Evolutionary conservation across 2,797 vertebrate species (phyloP), one percentile per base, ranked within the genome.

Genomic region (Odontamblyopus lacepedii): DNA sequence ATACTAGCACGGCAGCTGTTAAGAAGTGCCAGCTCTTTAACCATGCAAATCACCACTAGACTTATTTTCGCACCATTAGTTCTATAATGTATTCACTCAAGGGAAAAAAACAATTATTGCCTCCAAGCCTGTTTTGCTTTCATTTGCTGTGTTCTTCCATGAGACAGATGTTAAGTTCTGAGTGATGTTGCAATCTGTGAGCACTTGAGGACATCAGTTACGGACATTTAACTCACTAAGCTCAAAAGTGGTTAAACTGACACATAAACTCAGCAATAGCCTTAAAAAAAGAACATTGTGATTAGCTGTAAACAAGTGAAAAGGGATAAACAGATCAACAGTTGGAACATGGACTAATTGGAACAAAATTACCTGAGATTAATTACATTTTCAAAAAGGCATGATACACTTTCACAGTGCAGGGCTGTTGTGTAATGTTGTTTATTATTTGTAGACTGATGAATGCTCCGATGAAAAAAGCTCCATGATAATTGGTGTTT

Each of bases 1-100:
- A 75, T 82, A 80, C 26, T 9, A 77, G 77, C 67, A 75, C 77
- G 18, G 73, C 87, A 90, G 86, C 83, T 91, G 89, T 78, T 84
- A 76, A 76, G 72, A 83, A 69, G 75, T 73, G 72, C 29, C 66
- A 32, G 53, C 65, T 80, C 78, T 38, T n/a, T 59, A 73, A 80
- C 80, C 77, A 80, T 77, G 79, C 78, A 75, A 77, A 78, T 71
- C 72, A 72, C 74, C 76, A 66, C 73, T 72, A 64, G 61, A 19
- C 69, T 74, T 79, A 80, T 79, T 87, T 80, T 69, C 79, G 38
- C 72, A 76, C 70, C 73, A 65, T 85, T 84, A 80, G 73, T 51
- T 11, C 61, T 27, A 1, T 83, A 68, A 84, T 76, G 59, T 80
- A 74, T 35, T 67, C 2, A 68, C 83, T 79, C 76, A 19, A 32